Evolutionary conservation across 1,140 invertebrate species (phyloP).

Genomic region (Rhopalosiphum maidis): DNA sequence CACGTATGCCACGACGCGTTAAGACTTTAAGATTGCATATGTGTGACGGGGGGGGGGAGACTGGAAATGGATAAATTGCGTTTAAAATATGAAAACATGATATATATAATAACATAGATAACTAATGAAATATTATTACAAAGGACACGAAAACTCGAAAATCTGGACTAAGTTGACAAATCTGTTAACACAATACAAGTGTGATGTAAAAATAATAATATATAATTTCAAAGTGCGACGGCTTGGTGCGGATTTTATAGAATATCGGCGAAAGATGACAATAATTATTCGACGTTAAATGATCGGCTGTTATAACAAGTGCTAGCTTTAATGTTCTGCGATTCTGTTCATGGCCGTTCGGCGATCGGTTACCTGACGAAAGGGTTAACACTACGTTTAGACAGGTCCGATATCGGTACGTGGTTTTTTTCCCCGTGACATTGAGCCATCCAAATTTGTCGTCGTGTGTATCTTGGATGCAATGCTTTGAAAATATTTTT

Average conservation of each 20-base stretch:
- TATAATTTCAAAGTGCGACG: not conserved
- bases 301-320: not conserved
- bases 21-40: not conserved
- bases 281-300: not conserved
- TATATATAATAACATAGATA: too few relatives aligned
- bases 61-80: too few relatives aligned
- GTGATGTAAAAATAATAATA: not conserved
- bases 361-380: not conserved
- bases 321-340: not conserved
- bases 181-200: not conserved
- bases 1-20: too few relatives aligned
- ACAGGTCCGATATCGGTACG: not conserved
- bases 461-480: not conserved
- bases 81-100: too few relatives aligned
- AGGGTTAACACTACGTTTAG: not conserved
- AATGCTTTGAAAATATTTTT: not conserved
- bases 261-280: not conserved
- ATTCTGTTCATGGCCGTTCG: not conserved
- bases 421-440: not conserved
- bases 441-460: conserved; percentile 1
- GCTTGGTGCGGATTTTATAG: not conserved
- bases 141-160: not conserved
- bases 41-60: not conserved
- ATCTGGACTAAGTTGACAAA: not conserved
- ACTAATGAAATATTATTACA: too few relatives aligned